phyloP scores from a whole-genome alignment of 2,113 vertebrate species.

The Euleptes europaea region DNA sequence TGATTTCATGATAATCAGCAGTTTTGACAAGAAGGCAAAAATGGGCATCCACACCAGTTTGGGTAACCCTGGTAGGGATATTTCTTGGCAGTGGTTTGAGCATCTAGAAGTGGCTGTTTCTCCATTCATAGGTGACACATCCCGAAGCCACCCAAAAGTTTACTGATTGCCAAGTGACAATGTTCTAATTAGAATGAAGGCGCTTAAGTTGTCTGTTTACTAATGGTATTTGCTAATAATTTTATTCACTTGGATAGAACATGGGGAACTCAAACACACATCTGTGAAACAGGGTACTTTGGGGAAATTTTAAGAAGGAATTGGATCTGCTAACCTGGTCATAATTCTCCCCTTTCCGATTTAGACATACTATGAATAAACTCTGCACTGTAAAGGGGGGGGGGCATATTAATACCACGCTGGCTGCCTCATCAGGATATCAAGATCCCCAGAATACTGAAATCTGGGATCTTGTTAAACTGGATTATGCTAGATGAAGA shows the following conservation, averaged over 20 bases:
- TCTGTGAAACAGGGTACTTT: background rate
- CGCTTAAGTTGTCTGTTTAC: background rate
- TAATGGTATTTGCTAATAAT: conserved; percentile 23
- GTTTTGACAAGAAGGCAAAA: conserved; percentile 22
- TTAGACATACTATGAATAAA: conserved; percentile 2
- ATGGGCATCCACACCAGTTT: conserved; percentile 37
- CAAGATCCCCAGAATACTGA: background rate
- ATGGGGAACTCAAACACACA: background rate
- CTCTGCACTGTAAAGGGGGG: background rate
- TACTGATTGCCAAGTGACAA: background rate
- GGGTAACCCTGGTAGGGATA: conserved; percentile 29
- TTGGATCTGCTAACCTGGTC: background rate
- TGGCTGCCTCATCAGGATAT: background rate
- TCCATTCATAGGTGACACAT: background rate
- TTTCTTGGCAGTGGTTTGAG: conserved; percentile 12
- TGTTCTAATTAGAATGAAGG: conserved; percentile 21
- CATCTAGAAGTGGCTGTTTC: conserved; percentile 1
- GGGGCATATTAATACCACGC: background rate
- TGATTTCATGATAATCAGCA: conserved; percentile 43
- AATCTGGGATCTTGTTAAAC: too few relatives aligned
- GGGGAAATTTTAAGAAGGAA: background rate
- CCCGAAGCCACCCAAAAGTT: conserved; percentile 25
- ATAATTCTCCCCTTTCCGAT: background rate
- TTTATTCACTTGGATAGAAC: background rate
- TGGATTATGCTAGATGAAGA: too few relatives aligned